A percentile compares a stretch with the other conserved stretches of the same genome.
Conservation (phyloP, 2,888 invertebrate species). For the Criorhina ranunculi region DNA sequence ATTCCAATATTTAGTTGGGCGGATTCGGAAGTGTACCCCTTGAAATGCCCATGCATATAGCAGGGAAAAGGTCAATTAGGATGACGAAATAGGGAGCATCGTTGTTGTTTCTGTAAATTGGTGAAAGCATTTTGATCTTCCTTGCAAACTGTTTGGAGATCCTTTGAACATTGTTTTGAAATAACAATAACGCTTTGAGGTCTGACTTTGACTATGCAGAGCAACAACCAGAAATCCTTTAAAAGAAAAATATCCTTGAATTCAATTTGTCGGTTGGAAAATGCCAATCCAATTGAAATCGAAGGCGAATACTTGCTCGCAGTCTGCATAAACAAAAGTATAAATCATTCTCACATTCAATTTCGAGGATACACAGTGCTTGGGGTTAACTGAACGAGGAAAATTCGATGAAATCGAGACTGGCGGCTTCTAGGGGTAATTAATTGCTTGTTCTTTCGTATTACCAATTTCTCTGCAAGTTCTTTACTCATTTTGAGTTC, state of each 20-base stretch:
- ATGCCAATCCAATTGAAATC: not conserved
- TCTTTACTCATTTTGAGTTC: not conserved
- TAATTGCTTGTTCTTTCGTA: slow-evolving; percentile 31
- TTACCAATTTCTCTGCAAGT: slow-evolving; percentile 5
- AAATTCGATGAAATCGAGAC: slow-evolving; percentile 39
- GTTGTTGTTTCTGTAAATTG: slow-evolving; percentile 46
- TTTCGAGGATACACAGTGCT: not conserved
- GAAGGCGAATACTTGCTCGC: not conserved
- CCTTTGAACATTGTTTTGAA: not conserved
- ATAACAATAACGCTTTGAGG: not conserved
- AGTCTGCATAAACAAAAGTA: not conserved
- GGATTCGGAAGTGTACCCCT: slow-evolving; percentile 25
- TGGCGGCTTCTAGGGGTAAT: slow-evolving; percentile 13
- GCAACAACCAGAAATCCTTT: not conserved
- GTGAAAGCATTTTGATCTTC: slow-evolving; percentile 50
- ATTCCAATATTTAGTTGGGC: slow-evolving; percentile 49
- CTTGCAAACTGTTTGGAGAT: not conserved
- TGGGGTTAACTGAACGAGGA: slow-evolving; percentile 26
- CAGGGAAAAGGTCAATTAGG: slow-evolving; percentile 39
- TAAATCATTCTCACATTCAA: slow-evolving; percentile 30
- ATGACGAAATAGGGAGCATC: slow-evolving; percentile 4
- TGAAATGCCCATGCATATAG: slow-evolving; percentile 5
- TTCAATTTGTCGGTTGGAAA: not conserved
- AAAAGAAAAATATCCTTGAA: not conserved
- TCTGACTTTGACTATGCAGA: too few relatives aligned